Evolutionary conservation across 2,888 invertebrate genomes (phyloP).

Genomic region (Crossocerus cetratus): DNA sequence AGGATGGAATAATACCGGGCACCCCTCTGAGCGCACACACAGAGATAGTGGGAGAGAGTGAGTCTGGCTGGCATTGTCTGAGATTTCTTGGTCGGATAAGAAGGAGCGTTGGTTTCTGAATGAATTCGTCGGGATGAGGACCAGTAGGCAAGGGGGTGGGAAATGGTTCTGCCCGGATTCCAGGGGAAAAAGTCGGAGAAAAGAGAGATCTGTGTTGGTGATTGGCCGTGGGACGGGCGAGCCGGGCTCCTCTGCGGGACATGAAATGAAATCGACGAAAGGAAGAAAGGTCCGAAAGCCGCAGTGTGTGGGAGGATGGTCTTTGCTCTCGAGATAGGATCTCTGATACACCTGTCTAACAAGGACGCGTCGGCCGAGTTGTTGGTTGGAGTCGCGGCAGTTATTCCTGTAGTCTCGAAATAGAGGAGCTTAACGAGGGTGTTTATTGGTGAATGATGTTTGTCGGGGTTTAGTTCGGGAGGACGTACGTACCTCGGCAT

Average conservation of each 20-base stretch:
- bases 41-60: conserved; percentile 23
- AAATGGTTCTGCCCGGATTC: neutral
- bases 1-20: conserved; percentile 35
- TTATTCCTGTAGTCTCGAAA: too few relatives aligned
- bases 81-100: conserved; percentile 57
- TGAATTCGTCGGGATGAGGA: conserved; percentile 45
- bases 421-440: neutral
- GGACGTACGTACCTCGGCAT: conserved; percentile 75
- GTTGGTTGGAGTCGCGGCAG: too few relatives aligned
- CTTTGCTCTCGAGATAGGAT: conserved; percentile 14
- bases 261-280: conserved; percentile 48
- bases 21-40: conserved; percentile 43
- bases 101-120: conserved; percentile 42
- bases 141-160: neutral
- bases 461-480: conserved; percentile 11
- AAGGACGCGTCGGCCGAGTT: neutral
- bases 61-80: conserved; percentile 51
- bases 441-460: conserved; percentile 5
- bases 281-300: conserved; percentile 41
- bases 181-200: conserved; percentile 1
- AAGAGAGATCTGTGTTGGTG: conserved; percentile 43
- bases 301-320: conserved; percentile 38
- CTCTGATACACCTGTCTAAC: conserved; percentile 25
- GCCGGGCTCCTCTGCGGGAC: conserved; percentile 30
- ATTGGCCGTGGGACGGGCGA: conserved; percentile 39